phyloP scores from a whole-genome alignment of 2,888 invertebrate genomes.

The Drosophila mimetica region DNA sequence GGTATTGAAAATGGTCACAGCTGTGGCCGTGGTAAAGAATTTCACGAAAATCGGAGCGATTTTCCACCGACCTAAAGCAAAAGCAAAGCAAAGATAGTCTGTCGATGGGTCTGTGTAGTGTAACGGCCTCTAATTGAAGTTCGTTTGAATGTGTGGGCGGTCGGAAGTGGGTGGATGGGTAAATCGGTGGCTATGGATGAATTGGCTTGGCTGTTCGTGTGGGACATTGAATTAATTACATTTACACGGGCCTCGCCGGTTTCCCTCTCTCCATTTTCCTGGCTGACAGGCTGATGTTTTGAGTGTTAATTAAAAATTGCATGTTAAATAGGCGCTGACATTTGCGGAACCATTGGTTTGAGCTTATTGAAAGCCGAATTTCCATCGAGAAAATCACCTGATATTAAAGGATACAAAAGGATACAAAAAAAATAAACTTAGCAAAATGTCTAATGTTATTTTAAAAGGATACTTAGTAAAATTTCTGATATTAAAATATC shows the following conservation, averaged over 20 bases:
- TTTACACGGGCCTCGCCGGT: constrained; percentile 35
- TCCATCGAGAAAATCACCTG: background rate
- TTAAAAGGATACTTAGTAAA: too few relatives aligned
- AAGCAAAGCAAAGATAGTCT: constrained; percentile 21
- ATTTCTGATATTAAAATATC: too few relatives aligned
- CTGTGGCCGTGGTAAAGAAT: constrained; percentile 20
- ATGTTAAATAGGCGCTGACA: constrained; percentile 49
- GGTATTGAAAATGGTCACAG: constrained; percentile 23
- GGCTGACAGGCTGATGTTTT: constrained; percentile 26
- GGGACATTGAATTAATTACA: constrained; percentile 48
- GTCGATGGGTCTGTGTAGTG: constrained; percentile 17
- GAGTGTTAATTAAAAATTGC: constrained; percentile 60
- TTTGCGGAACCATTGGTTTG: constrained; percentile 26
- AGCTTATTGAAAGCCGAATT: constrained; percentile 1
- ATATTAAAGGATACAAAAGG: too few relatives aligned
- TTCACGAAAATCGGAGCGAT: constrained; percentile 40
- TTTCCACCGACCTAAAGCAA: constrained; percentile 34
- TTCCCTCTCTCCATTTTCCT: constrained; percentile 10
- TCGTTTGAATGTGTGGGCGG: constrained; percentile 34
- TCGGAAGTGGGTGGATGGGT: constrained; percentile 10
- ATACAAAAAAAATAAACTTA: too few relatives aligned
- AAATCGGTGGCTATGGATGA: constrained; percentile 7
- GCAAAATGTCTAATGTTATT: too few relatives aligned
- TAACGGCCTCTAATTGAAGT: constrained; percentile 48
- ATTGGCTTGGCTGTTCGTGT: constrained; percentile 26